phyloP scores from a whole-genome alignment of 1,140 invertebrate species.

The Musca domestica region DNA sequence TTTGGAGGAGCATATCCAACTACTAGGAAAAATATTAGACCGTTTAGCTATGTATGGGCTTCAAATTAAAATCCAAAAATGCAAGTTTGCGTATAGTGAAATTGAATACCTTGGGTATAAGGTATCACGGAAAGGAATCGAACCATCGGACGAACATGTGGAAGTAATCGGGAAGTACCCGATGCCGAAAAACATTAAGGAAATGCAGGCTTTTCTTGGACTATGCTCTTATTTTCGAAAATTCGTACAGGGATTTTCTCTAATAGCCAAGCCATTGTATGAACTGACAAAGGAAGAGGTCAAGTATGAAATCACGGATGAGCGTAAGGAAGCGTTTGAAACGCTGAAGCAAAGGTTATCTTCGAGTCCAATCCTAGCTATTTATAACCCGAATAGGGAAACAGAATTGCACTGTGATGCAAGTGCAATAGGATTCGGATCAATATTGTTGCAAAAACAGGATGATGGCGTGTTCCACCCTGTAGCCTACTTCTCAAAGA shows the following conservation, averaged over 20 bases:
- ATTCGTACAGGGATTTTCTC: conserved; percentile 18
- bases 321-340: not conserved
- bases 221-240: conserved; percentile 24
- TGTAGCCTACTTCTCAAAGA: too few species aligned
- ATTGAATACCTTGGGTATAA: conserved; percentile 48
- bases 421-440: conserved; percentile 2
- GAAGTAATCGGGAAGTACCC: conserved; percentile 1
- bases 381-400: conserved; percentile 7
- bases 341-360: not conserved
- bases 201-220: too few species aligned
- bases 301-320: not conserved
- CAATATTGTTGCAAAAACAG: conserved; percentile 1
- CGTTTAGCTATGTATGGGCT: conserved; percentile 41
- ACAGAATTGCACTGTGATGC: conserved; percentile 18
- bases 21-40: conserved; percentile 33
- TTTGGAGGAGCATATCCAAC: conserved; percentile 4
- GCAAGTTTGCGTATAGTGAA: conserved; percentile 33
- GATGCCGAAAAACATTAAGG: not conserved
- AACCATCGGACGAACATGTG: conserved; percentile 28
- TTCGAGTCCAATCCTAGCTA: not conserved
- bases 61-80: conserved; percentile 51
- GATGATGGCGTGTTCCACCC: conserved; percentile 18
- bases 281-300: not conserved
- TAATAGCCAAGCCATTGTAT: conserved; percentile 12
- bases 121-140: conserved; percentile 31